Evolutionary conservation across 2,113 vertebrate genomes (phyloP).

Genomic region (Rhodinocichla rosea): DNA sequence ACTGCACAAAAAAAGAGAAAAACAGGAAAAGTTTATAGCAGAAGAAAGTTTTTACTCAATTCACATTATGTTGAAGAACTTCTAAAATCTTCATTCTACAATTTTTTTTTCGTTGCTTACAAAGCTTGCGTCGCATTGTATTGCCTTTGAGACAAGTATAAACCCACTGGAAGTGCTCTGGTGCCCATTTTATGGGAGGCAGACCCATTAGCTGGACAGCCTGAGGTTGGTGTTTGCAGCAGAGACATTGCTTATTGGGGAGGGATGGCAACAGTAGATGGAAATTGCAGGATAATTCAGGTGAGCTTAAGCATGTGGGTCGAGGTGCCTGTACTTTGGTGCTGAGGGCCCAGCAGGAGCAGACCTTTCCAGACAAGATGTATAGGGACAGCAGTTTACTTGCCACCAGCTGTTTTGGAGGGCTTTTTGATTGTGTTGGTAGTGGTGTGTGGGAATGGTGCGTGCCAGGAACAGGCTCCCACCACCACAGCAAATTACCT

Average conservation of each 20-base stretch:
- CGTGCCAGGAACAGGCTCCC: not conserved
- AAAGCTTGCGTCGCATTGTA: fast-evolving
- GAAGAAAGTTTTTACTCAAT: not conserved
- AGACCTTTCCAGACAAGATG: not conserved
- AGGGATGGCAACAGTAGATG: not conserved
- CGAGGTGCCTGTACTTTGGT: fast-evolving
- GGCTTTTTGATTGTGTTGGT: not conserved
- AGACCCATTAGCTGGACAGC: not conserved
- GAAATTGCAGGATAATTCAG: not conserved
- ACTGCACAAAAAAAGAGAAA: not conserved
- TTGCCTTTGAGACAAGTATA: not conserved
- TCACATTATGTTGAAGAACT: not conserved
- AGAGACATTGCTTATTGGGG: fast-evolving
- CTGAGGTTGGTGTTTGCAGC: fast-evolving
- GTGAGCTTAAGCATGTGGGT: not conserved
- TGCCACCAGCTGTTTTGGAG: not conserved
- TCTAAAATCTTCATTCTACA: not conserved
- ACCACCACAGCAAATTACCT: not conserved
- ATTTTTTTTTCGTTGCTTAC: fast-evolving
- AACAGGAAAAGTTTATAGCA: not conserved
- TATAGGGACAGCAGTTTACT: not conserved
- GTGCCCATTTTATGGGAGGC: not conserved
- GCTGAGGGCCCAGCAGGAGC: not conserved
- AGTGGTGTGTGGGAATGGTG: not conserved
- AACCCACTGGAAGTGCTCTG: not conserved